These are phyloP conservation scores for Danio aesculapii DNA, from an alignment of 2,797 vertebrate genomes.

Conservation along the genomic window DNA sequence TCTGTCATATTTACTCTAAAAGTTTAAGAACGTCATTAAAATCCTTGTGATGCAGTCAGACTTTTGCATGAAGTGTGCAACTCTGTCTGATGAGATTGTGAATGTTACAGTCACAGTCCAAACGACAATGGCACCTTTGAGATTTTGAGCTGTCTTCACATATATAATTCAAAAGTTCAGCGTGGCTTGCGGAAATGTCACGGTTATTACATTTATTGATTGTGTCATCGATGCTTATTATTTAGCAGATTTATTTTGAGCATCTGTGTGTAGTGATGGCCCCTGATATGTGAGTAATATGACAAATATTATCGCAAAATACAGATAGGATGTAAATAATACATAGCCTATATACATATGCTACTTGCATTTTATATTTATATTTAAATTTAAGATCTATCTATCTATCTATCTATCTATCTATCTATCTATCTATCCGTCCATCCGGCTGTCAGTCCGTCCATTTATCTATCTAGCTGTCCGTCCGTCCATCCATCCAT, in stretches of 20 bases:
- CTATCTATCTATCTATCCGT: too few relatives aligned
- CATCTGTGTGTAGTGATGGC: too few relatives aligned
- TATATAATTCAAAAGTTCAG: background rate
- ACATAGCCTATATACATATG: too few relatives aligned
- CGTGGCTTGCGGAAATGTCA: background rate
- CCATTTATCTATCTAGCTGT: background rate
- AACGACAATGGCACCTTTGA: background rate
- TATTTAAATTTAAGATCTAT: too few relatives aligned
- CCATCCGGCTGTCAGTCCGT: too few relatives aligned
- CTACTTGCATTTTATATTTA: too few relatives aligned
- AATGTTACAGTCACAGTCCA: background rate
- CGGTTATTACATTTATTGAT: background rate
- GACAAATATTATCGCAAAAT: too few relatives aligned
- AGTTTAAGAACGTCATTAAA: background rate
- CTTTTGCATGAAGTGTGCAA: background rate
- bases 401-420: too few relatives aligned
- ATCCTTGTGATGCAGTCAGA: background rate
- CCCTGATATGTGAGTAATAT: too few relatives aligned
- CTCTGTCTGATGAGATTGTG: background rate
- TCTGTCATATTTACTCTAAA: background rate
- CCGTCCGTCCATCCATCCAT: background rate
- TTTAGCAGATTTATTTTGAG: background rate
- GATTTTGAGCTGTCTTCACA: background rate
- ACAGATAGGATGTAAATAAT: too few relatives aligned
- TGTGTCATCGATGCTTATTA: background rate